Conservation (phyloP, 2,113 vertebrate genomes). For the Entomyzon cyanotis region DNA sequence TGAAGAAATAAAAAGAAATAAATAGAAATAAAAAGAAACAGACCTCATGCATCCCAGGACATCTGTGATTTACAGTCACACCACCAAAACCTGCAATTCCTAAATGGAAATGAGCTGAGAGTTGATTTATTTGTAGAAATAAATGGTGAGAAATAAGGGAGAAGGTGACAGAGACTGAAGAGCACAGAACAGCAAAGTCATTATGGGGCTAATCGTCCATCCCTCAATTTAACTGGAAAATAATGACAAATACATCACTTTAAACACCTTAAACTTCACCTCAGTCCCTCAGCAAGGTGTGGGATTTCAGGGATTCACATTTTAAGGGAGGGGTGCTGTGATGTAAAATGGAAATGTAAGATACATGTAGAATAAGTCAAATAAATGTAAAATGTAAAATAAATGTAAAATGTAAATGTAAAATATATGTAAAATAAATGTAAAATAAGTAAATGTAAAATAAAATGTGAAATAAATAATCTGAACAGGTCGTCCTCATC, state of each 20-base stretch:
- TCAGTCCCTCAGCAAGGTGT: rapidly evolving
- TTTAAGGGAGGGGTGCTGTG: rapidly evolving
- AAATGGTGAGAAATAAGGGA: not conserved
- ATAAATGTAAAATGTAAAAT: not conserved
- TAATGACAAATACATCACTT: too few relatives aligned
- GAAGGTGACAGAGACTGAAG: not conserved
- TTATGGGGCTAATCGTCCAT: rapidly evolving
- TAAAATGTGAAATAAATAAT: not conserved
- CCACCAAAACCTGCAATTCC: not conserved
- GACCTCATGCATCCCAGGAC: too few relatives aligned
- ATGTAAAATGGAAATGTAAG: too few relatives aligned
- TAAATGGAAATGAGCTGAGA: not conserved
- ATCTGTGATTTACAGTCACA: too few relatives aligned
- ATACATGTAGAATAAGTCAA: too few relatives aligned
- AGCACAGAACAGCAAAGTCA: not conserved
- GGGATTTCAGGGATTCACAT: not conserved
- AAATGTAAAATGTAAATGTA: not conserved
- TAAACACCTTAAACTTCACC: not conserved
- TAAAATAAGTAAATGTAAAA: too few relatives aligned
- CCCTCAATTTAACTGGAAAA: not conserved
- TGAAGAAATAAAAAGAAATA: too few relatives aligned
- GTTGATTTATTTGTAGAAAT: too few relatives aligned
- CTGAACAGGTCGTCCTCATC: not conserved
- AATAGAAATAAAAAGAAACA: too few relatives aligned
- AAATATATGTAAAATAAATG: too few relatives aligned